A percentile compares a stretch with the other conserved stretches of the same genome.
Conservation (phyloP, 2,888 invertebrate genomes). For the Cheilosia pagana region DNA sequence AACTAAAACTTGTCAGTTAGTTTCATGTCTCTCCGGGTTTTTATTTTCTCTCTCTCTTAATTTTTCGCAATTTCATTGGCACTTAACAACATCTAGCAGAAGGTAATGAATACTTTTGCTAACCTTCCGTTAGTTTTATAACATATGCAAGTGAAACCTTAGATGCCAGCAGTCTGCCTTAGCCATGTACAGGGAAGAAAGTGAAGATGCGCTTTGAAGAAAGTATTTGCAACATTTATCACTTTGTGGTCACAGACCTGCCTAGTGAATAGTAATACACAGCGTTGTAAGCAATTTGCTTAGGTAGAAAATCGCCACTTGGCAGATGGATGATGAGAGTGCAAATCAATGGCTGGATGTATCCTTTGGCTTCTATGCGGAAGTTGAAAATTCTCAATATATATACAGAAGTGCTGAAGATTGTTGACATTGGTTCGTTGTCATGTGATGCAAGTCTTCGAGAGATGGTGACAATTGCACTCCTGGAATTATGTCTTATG, state of each 20-base stretch:
- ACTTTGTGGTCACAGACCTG: slow-evolving; percentile 65
- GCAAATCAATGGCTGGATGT: slow-evolving; percentile 48
- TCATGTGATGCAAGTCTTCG: slow-evolving; percentile 47
- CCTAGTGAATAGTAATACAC: background rate
- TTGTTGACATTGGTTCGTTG: slow-evolving; percentile 63
- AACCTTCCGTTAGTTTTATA: slow-evolving; percentile 59
- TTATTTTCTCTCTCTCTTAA: background rate
- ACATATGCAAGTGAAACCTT: slow-evolving; percentile 42
- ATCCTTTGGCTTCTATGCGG: slow-evolving; percentile 62
- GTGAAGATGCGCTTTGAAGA: slow-evolving; percentile 64
- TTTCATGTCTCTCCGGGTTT: slow-evolving; percentile 1
- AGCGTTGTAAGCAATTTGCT: background rate
- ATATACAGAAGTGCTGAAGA: slow-evolving; percentile 43
- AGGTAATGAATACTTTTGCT: slow-evolving; percentile 61
- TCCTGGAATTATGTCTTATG: slow-evolving; percentile 18
- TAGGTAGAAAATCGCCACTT: slow-evolving; percentile 25
- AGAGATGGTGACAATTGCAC: slow-evolving; percentile 50
- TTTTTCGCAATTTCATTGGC: slow-evolving; percentile 68
- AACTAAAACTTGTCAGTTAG: slow-evolving; percentile 26
- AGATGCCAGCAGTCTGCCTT: background rate
- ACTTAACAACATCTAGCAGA: slow-evolving; percentile 29
- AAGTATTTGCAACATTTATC: slow-evolving; percentile 66
- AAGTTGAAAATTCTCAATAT: slow-evolving; percentile 48
- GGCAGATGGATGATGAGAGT: slow-evolving; percentile 59
- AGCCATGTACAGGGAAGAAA: slow-evolving; percentile 54